Evolutionary conservation across 1,140 invertebrate species (phyloP), one percentile per base, ranked within the genome.

Genomic region (Charaxes varanes): DNA sequence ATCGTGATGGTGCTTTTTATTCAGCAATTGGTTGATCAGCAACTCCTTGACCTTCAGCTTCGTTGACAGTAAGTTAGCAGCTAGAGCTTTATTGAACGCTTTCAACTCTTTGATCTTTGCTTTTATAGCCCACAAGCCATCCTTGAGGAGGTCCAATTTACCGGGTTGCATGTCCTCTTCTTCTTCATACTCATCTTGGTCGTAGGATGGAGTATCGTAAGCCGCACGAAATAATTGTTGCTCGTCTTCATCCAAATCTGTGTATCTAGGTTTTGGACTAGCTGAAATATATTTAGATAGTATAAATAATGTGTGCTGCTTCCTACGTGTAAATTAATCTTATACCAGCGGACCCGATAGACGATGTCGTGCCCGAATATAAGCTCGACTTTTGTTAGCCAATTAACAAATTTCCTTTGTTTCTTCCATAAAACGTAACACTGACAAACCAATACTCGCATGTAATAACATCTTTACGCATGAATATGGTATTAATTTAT

Each of bases 1-100:
- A 6, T 49, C 42, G 18, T 69, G 55, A n/a, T 65, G 59, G 48
- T 70, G 65, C 35, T 66, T 68, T 36, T 68, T 66, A 4, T 61
- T 7, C 0, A 38, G 22, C 3, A 52, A 22, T 2, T 64, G 60
- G 18, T 62, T 62, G 1, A 53, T 42, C 6, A 78, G 2, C 3
- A 82, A 31, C 21, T 82, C 73, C 32, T 82, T 80, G 3, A 82
- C 21, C 41, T 74, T 77, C 1, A 78, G 27, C 36, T 77, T 80
- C 0, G 76, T 77, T 2, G 56, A 40, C 7, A 80, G 41, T 27
- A 83, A 42, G 38, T 77, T 78, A 0, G 76, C 74, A 3, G 58
- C 63, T 8, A 83, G 41, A 3, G 76, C 73, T 31, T 77, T 80
- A 37, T 72, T 66, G 32, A 80, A 79, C 1, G 66, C 70, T 19